Percentiles rank a stretch among this genome's conserved stretches.
Conservation (phyloP, 2,113 vertebrate species). For the Ovibos moschatus region DNA sequence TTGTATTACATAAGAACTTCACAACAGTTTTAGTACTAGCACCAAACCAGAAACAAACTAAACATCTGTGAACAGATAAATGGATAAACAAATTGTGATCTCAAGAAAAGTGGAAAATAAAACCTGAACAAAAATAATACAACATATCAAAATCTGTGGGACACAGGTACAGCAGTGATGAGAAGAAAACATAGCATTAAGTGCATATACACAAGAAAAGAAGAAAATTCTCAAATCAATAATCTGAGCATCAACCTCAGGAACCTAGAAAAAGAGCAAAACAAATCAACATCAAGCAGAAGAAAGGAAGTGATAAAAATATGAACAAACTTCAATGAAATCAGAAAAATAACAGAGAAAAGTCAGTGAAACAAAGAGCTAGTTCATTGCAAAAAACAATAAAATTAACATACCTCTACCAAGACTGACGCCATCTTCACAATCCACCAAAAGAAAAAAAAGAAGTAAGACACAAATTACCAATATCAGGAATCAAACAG, state of each 20-base stretch:
- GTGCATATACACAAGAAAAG: not conserved
- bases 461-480: not conserved
- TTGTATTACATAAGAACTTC: not conserved
- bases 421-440: not conserved
- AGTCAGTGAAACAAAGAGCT: not conserved
- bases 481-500: not conserved
- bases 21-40: not conserved
- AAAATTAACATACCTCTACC: slow-evolving; percentile 3
- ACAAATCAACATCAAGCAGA: not conserved
- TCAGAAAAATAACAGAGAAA: not conserved
- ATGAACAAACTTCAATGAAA: not conserved
- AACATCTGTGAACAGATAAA: not conserved
- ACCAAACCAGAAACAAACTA: not conserved
- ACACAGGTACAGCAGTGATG: not conserved
- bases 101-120: not conserved
- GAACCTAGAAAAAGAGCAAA: not conserved
- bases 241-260: not conserved
- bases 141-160: not conserved
- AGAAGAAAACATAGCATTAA: not conserved
- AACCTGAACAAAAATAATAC: slow-evolving; percentile 1
- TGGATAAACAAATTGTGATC: not conserved
- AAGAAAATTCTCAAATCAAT: not conserved
- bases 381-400: not conserved
- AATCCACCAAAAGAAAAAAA: not conserved
- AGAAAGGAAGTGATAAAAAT: not conserved